These are phyloP conservation scores for Anseranas semipalmata DNA, from an alignment of 2,113 vertebrate species.

Conservation along the genomic window DNA sequence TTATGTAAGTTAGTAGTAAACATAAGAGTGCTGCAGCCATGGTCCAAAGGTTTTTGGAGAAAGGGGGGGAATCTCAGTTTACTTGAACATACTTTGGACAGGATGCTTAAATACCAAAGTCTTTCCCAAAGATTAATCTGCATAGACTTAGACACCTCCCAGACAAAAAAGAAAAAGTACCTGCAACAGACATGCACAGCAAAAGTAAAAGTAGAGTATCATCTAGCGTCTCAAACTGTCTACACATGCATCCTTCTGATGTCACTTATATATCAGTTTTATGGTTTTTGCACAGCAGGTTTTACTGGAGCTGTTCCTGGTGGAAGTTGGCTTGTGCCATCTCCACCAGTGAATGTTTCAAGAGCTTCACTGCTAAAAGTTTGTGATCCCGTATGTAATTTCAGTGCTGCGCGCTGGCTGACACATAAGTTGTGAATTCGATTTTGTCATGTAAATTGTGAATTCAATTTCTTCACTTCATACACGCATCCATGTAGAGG, in stretches of 20 bases:
- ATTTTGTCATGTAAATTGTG: neutral
- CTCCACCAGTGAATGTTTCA: neutral
- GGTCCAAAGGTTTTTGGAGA: neutral
- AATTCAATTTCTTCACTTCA: neutral
- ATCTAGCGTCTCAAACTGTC: neutral
- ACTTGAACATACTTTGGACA: neutral
- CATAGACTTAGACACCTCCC: neutral
- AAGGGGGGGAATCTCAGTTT: neutral
- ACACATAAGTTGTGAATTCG: neutral
- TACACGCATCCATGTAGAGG: neutral
- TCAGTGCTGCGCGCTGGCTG: neutral
- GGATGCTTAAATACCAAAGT: neutral
- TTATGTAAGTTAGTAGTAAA: neutral
- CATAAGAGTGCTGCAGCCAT: neutral
- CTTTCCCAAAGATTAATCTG: neutral
- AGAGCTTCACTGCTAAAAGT: neutral
- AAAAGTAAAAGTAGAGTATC: neutral
- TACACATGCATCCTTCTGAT: neutral
- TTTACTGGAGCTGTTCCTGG: neutral
- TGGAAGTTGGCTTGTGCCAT: neutral
- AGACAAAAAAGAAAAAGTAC: neutral
- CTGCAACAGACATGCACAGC: neutral
- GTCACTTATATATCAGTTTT: neutral
- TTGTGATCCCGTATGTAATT: neutral
- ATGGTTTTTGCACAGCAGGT: neutral